phyloP scores from a whole-genome alignment of 2,113 vertebrate species.

The Paramisgurnus dabryanus region DNA sequence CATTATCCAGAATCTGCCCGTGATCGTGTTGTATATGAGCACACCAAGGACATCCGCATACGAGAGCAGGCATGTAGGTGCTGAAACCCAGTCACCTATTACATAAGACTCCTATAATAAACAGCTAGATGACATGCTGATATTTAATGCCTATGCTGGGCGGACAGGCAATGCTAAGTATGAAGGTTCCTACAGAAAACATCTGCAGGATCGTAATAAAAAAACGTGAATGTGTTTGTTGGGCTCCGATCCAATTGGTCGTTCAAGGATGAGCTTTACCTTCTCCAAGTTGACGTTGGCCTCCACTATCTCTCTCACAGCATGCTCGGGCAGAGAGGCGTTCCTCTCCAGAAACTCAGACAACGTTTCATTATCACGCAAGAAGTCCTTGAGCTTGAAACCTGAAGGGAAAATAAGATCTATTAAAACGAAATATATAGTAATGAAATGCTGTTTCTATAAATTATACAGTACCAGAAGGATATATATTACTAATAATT shows the following conservation, averaged over 20 bases:
- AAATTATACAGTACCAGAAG: too few species aligned
- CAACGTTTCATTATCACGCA: constrained; percentile 87
- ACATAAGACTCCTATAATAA: not conserved
- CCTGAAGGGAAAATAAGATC: constrained; percentile 65
- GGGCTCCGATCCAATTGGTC: too few species aligned
- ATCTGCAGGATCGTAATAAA: too few species aligned
- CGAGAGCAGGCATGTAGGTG: too few species aligned
- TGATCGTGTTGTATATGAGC: not conserved
- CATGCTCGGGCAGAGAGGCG: constrained; percentile 78
- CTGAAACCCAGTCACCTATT: not conserved
- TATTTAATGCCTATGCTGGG: not conserved
- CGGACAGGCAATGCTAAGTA: not conserved
- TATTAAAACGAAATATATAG: not conserved
- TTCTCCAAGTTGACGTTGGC: constrained; percentile 85
- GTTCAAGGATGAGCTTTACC: constrained; percentile 68
- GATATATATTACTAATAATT: too few species aligned
- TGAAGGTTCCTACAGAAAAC: not conserved
- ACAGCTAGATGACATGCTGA: not conserved
- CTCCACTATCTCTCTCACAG: constrained; percentile 80
- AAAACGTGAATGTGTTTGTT: too few species aligned
- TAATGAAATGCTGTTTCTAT: not conserved
- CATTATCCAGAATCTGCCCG: not conserved
- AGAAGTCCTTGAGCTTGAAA: constrained; percentile 90
- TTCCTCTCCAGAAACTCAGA: constrained; percentile 87
- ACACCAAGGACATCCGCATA: not conserved